These are phyloP conservation scores for Cantharis rufa DNA, from an alignment of 2,888 invertebrate genomes.

Conservation along the genomic window DNA sequence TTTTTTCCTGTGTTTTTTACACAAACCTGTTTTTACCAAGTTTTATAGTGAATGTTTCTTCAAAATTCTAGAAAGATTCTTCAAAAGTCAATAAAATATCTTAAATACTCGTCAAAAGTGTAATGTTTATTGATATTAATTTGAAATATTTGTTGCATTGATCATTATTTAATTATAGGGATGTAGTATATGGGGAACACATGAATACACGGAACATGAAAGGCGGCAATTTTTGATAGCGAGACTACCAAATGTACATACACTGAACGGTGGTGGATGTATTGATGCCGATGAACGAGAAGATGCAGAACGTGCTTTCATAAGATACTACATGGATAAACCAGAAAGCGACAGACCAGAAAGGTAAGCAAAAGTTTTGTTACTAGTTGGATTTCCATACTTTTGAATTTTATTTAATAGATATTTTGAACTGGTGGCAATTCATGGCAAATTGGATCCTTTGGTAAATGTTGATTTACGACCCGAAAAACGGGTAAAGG, in stretches of 20 bases:
- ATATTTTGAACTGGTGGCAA: conserved; percentile 78
- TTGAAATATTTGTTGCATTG: no score
- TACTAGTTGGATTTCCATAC: not conserved
- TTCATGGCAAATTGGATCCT: conserved; percentile 89
- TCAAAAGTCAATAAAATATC: no score
- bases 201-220: conserved; percentile 88
- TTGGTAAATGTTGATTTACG: conserved; percentile 85
- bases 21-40: no score
- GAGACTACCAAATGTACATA: conserved; percentile 81
- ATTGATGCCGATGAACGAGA: conserved; percentile 86
- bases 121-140: no score
- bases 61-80: no score
- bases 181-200: conserved; percentile 74
- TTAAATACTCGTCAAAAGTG: no score
- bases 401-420: conserved; percentile 56
- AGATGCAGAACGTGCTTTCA: conserved; percentile 91
- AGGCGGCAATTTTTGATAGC: conserved; percentile 86
- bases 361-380: conserved; percentile 60
- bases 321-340: conserved; percentile 88
- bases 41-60: no score
- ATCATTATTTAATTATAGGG: conserved; percentile 55
- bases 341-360: conserved; percentile 81
- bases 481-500: conserved; percentile 84
- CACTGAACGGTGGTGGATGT: conserved; percentile 86
- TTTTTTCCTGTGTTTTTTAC: no score